Evolutionary conservation across 2,888 invertebrate species (phyloP).

Genomic region (Hedychridium roseum): DNA sequence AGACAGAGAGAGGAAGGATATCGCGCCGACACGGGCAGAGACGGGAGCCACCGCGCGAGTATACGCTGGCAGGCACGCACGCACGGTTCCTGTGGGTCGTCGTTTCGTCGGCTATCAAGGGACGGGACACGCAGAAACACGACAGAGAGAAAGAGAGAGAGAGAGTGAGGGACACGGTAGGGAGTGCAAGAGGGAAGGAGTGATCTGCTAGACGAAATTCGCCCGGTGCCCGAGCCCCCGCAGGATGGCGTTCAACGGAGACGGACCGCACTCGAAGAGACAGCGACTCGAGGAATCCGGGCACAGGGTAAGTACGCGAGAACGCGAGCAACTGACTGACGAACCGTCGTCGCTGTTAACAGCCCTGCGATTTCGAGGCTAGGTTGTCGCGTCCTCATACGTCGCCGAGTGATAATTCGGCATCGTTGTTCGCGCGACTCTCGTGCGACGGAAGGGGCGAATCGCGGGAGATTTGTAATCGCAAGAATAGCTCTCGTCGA

Average conservation of each 20-base stretch:
- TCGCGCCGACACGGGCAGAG: constrained; percentile 3
- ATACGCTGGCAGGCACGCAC: constrained; percentile 17
- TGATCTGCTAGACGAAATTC: not conserved
- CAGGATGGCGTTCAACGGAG: constrained; percentile 65
- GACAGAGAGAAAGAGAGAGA: constrained; percentile 1
- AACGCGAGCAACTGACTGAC: not conserved
- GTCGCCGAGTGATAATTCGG: not conserved
- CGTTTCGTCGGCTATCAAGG: constrained; percentile 28
- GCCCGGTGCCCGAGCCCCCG: not conserved
- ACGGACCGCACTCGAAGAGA: constrained; percentile 64
- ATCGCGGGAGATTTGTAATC: constrained; percentile 28
- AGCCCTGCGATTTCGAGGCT: no score
- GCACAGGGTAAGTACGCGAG: constrained; percentile 55
- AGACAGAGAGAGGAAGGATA: constrained; percentile 1
- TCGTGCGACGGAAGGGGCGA: constrained; percentile 2
- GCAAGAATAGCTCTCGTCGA: constrained; percentile 3
- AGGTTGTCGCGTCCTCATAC: not conserved
- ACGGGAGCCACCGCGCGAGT: constrained; percentile 20
- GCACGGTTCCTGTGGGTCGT: constrained; percentile 24
- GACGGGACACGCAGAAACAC: no score
- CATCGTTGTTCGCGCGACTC: not conserved
- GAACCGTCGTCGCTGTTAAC: constrained; percentile 12
- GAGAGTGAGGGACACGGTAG: not conserved
- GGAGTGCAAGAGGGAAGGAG: not conserved
- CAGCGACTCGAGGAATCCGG: constrained; percentile 62